Percentiles rank a stretch among this genome's conserved stretches.
Conservation (phyloP, 2,888 invertebrate species). For the Prosapia bicincta region DNA sequence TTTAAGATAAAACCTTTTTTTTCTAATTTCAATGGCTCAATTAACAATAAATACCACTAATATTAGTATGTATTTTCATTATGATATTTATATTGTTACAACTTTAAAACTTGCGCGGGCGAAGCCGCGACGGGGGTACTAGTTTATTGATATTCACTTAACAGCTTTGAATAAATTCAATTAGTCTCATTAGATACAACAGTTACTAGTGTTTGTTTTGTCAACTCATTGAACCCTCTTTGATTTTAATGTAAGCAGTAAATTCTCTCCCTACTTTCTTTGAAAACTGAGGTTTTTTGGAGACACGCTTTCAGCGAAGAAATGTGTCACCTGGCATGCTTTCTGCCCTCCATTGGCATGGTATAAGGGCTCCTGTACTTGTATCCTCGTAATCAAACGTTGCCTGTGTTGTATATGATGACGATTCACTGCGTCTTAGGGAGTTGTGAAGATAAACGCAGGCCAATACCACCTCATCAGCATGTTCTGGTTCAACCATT, state of each 20-base stretch:
- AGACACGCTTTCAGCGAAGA: slow-evolving; percentile 6
- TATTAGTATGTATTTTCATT: no score
- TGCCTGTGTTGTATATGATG: slow-evolving; percentile 5
- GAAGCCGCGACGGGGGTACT: no score
- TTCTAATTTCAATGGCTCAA: no score
- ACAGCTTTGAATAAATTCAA: no score
- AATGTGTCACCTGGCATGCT: slow-evolving; percentile 4
- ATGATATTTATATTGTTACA: no score
- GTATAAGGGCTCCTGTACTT: slow-evolving; percentile 8
- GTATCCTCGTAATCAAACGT: slow-evolving; percentile 11
- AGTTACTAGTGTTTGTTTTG: slow-evolving; percentile 8
- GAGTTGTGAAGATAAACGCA: slow-evolving; percentile 37
- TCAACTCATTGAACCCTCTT: slow-evolving; percentile 11
- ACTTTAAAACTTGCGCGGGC: no score
- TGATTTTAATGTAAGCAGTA: slow-evolving; percentile 4
- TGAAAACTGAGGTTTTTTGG: slow-evolving; percentile 10
- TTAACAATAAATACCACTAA: no score
- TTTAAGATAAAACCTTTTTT: no score
- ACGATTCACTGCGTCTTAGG: slow-evolving; percentile 33
- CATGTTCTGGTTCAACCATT: slow-evolving; percentile 35
- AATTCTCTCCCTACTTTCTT: slow-evolving; percentile 14
- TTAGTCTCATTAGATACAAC: no score
- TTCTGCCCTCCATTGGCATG: slow-evolving; percentile 7
- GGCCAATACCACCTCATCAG: slow-evolving; percentile 33
- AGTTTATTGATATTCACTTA: neutral